These are phyloP conservation scores for Mola mola DNA, from an alignment of 2,113 vertebrate genomes.

Conservation along the genomic window DNA sequence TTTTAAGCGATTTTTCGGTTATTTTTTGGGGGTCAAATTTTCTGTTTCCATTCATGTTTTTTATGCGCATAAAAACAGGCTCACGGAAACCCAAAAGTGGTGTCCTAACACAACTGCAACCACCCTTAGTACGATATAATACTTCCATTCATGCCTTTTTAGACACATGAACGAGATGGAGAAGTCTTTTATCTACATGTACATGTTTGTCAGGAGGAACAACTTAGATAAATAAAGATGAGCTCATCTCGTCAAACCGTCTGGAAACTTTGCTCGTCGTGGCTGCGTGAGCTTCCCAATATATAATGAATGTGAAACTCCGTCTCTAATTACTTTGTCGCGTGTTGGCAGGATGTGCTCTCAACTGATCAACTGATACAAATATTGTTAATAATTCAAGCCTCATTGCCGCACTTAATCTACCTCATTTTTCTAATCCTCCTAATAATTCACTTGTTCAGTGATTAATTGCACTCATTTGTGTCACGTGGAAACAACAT, in stretches of 20 bases:
- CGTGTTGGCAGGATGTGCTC: conserved; percentile 31
- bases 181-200: too few species aligned
- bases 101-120: too few species aligned
- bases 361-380: conserved; percentile 56
- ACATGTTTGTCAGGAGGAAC: too few species aligned
- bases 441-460: conserved; percentile 76
- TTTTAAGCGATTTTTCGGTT: too few species aligned
- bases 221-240: neutral
- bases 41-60: too few species aligned
- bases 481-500: conserved; percentile 70
- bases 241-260: neutral
- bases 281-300: neutral
- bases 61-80: too few species aligned
- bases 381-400: conserved; percentile 76
- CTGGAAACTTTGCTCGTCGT: conserved; percentile 7
- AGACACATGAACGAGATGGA: too few species aligned
- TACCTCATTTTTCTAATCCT: conserved; percentile 71
- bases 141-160: too few species aligned
- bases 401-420: conserved; percentile 77
- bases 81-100: too few species aligned
- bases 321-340: conserved; percentile 43
- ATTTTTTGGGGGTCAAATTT: too few species aligned
- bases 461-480: conserved; percentile 71
- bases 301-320: conserved; percentile 26
- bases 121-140: too few species aligned